Evolutionary conservation across 2,797 vertebrate species (phyloP), one percentile per base, ranked within the genome.

Genomic region (Cirrhinus molitorella): DNA sequence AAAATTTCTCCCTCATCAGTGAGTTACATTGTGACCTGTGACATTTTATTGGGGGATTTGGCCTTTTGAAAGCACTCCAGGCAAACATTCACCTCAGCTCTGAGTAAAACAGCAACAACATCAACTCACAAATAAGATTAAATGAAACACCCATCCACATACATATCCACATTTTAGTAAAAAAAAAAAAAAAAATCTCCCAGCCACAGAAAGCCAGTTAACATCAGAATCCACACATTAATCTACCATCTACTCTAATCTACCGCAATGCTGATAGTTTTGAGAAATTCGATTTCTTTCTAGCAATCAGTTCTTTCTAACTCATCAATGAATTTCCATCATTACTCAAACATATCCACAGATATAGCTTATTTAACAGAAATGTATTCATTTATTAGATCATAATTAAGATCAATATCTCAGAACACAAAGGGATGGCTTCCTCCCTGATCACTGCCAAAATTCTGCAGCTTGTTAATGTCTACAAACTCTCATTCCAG

Each of bases 111-210:
- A 47, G 71, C 34, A 70, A 51, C 49, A 67, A 53, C 74, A 65
- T 57, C 72, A 40, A 57, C 28, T 45, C n/a, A 76, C 7, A 86
- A 61, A 78, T 10, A 78, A 57, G 28, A 83, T 63, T 70, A 45
- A 83, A 47, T 34, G 12, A 87, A 83, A 28, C 43, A 31, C 28
- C 72, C 23, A 16, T 21, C 53, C 51, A 57, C 72, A 40, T 14
- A 34, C 13, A 74, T n/a, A 55, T 23, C 2, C 21, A 7, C 21
- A 55, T 55, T 55, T 23, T n/a, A 74, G 31, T 34, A 73, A 34
- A 25, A n/a, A n/a, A n/a, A n/a, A n/a, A n/a, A n/a, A n/a, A n/a
- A 45, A 72, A 13, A 37, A 28, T 10, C 13, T 73, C 17, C 19
- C 2, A 1, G 19, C 51, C 31, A 74, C 34, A 25, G 6, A 81